phyloP scores from a whole-genome alignment of 2,113 vertebrate species.

The Solea solea region DNA sequence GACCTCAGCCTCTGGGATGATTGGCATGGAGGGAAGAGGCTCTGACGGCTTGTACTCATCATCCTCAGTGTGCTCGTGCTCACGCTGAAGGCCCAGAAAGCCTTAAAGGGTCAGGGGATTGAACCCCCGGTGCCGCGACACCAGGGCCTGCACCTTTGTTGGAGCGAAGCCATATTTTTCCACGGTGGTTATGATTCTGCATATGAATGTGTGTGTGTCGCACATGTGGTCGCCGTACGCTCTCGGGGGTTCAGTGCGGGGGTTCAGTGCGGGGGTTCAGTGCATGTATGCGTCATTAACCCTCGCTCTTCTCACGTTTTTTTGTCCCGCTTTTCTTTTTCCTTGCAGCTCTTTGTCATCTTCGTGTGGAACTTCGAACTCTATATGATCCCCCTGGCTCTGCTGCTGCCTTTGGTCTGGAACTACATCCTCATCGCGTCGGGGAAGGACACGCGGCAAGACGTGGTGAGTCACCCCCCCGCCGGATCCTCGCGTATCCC shows the following conservation, averaged over 20 bases:
- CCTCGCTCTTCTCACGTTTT: slow-evolving; percentile 22
- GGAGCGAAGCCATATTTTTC: slow-evolving; percentile 22
- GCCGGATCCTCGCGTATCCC: slow-evolving; percentile 26
- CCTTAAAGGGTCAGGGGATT: slow-evolving; percentile 49
- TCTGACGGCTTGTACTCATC: slow-evolving; percentile 64
- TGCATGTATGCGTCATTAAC: slow-evolving; percentile 20
- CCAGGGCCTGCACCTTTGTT: slow-evolving; percentile 57
- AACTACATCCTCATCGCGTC: slow-evolving; percentile 94
- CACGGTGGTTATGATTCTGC: slow-evolving; percentile 57
- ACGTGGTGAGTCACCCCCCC: slow-evolving; percentile 86
- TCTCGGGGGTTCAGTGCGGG: slow-evolving; percentile 34
- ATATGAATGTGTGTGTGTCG: slow-evolving; percentile 54
- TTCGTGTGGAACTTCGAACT: slow-evolving; percentile 99
- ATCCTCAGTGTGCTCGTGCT: slow-evolving; percentile 39
- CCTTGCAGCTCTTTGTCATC: slow-evolving; percentile 90
- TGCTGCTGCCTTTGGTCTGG: slow-evolving; percentile 92
- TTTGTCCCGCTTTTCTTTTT: slow-evolving; percentile 42
- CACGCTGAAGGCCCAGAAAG: slow-evolving; percentile 44
- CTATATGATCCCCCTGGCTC: slow-evolving; percentile 94
- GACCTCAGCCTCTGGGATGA: slow-evolving; percentile 68
- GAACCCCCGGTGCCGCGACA: slow-evolving; percentile 43
- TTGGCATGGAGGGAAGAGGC: slow-evolving; percentile 67
- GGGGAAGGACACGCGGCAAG: slow-evolving; percentile 93
- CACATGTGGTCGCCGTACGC: slow-evolving; percentile 48
- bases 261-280: slow-evolving; percentile 17